Evolutionary conservation across 2,888 invertebrate species (phyloP).

Genomic region (Ditylenchus weischeri): DNA sequence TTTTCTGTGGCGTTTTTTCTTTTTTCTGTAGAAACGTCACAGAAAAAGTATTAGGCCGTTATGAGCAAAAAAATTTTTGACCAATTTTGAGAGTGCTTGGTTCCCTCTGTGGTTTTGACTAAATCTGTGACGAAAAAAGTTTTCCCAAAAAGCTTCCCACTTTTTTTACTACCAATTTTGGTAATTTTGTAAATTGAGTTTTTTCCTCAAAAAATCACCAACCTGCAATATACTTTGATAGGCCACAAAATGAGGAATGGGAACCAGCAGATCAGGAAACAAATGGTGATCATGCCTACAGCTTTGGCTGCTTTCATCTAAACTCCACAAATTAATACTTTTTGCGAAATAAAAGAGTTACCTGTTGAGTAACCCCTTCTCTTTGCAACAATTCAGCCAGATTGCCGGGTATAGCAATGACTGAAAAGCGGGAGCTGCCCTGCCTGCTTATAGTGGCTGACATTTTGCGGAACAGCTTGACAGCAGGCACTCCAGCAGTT

Average conservation of each 20-base stretch:
- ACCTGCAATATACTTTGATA: conserved; percentile 39
- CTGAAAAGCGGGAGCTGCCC: conserved; percentile 27
- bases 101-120: too few species aligned
- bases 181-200: too few species aligned
- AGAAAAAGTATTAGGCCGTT: too few species aligned
- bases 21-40: too few species aligned
- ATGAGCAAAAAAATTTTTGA: too few species aligned
- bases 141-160: too few species aligned
- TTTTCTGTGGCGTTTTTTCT: too few species aligned
- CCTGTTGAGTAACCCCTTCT: conserved; percentile 35
- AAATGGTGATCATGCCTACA: conserved; percentile 45
- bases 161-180: too few species aligned
- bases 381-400: conserved; percentile 36
- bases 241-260: conserved; percentile 53
- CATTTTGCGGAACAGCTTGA: conserved; percentile 21
- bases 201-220: conserved; percentile 7
- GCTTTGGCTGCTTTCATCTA: conserved; percentile 48
- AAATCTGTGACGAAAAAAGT: too few species aligned
- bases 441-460: conserved; percentile 19
- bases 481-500: conserved; percentile 16
- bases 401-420: conserved; percentile 36
- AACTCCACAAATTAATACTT: conserved; percentile 12
- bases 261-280: conserved; percentile 52
- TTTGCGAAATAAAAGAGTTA: neutral
- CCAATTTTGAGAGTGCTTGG: too few species aligned